These are phyloP conservation scores for Pristionchus mayeri DNA, from an alignment of 2,888 invertebrate species.

Conservation along the genomic window DNA sequence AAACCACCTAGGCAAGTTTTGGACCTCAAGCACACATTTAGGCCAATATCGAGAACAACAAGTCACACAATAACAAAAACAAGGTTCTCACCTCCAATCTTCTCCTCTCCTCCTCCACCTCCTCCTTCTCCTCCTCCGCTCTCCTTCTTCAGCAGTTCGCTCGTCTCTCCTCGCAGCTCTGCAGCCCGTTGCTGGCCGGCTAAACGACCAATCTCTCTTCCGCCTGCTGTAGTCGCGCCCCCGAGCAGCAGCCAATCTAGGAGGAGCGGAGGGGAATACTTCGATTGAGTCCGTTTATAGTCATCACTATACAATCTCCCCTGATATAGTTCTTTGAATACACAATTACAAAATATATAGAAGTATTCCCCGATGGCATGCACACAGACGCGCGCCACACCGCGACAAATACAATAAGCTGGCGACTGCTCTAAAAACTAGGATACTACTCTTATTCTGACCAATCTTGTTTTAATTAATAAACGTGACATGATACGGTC, in stretches of 20 bases:
- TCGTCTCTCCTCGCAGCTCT: not conserved
- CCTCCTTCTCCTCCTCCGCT: conserved; percentile 11
- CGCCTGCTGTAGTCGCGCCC: not conserved
- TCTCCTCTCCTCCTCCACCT: conserved; percentile 5
- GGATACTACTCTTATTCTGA: too few species aligned
- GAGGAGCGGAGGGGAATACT: conserved; percentile 21
- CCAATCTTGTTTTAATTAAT: too few species aligned
- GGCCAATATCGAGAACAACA: too few species aligned
- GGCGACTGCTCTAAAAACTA: too few species aligned
- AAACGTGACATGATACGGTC: too few species aligned
- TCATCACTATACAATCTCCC: not conserved
- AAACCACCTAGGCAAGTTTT: too few species aligned
- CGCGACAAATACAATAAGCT: not conserved
- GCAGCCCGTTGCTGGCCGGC: conserved; percentile 28
- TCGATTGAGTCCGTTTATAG: not conserved
- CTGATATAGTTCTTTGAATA: not conserved
- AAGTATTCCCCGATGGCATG: conserved; percentile 23
- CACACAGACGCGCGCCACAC: too few species aligned
- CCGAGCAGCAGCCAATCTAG: conserved; percentile 44
- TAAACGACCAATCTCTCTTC: conserved; percentile 40
- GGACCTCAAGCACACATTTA: too few species aligned
- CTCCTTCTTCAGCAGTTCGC: conserved; percentile 26
- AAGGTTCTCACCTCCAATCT: conserved; percentile 21
- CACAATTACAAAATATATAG: not conserved
- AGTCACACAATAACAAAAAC: too few species aligned